phyloP scores from a whole-genome alignment of 2,888 invertebrate species.

The Drosophila lutescens region DNA sequence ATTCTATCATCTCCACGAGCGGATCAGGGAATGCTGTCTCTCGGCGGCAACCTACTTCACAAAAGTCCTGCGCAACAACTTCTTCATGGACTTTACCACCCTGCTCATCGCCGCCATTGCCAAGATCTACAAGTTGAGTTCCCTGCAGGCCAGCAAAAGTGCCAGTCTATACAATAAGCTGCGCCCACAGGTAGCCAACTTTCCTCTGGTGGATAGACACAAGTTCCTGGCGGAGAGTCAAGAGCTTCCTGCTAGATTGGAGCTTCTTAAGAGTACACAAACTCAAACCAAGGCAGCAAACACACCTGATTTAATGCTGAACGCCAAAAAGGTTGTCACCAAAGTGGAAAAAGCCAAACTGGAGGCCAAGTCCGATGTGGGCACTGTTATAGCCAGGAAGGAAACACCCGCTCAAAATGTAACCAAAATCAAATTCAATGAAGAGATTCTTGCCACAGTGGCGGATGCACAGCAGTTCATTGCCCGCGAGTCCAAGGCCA shows the following conservation, averaged over 20 bases:
- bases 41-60: slow-evolving; percentile 76
- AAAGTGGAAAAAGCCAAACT: slow-evolving; percentile 56
- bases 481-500: slow-evolving; percentile 66
- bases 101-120: slow-evolving; percentile 78
- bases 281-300: slow-evolving; percentile 27
- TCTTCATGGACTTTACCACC: slow-evolving; percentile 80
- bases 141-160: slow-evolving; percentile 60
- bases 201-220: slow-evolving; percentile 67
- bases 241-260: slow-evolving; percentile 59
- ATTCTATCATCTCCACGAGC: slow-evolving; percentile 70
- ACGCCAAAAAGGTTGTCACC: slow-evolving; percentile 35
- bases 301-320: slow-evolving; percentile 14
- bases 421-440: slow-evolving; percentile 44
- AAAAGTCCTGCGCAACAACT: slow-evolving; percentile 74
- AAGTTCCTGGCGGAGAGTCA: slow-evolving; percentile 54
- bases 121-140: slow-evolving; percentile 71
- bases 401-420: background rate
- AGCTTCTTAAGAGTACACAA: background rate
- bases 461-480: slow-evolving; percentile 76
- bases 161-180: slow-evolving; percentile 69
- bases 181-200: slow-evolving; percentile 51
- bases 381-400: slow-evolving; percentile 48
- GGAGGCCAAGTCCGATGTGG: slow-evolving; percentile 57
- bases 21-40: slow-evolving; percentile 75
- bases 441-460: slow-evolving; percentile 65